These are phyloP conservation scores for Drosophila rhopaloa DNA, from an alignment of 1,140 invertebrate genomes.

Conservation along the genomic window DNA sequence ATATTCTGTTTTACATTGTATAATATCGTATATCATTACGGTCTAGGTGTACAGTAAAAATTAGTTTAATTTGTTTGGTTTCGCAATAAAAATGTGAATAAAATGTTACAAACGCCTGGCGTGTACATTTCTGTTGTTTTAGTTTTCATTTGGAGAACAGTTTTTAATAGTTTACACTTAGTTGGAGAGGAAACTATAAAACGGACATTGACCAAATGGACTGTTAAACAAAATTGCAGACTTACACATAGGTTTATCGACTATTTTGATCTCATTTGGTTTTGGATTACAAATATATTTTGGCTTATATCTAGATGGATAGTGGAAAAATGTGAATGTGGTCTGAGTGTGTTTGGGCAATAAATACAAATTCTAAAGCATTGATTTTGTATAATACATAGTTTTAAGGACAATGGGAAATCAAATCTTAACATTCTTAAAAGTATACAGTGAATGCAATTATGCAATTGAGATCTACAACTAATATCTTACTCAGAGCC, in stretches of 20 bases:
- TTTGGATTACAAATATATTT: constrained; percentile 44
- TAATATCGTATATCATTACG: constrained; percentile 53
- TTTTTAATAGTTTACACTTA: constrained; percentile 49
- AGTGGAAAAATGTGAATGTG: constrained; percentile 1
- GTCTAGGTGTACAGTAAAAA: constrained; percentile 54
- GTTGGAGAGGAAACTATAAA: constrained; percentile 30
- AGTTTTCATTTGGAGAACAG: constrained; percentile 7
- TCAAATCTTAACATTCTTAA: not conserved
- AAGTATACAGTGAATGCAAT: not conserved
- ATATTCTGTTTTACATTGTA: constrained; percentile 55
- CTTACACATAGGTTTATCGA: constrained; percentile 40
- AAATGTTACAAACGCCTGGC: constrained; percentile 50
- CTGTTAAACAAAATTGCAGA: constrained; percentile 36
- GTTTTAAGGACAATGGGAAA: not conserved
- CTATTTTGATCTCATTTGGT: constrained; percentile 48
- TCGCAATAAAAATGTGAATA: constrained; percentile 43
- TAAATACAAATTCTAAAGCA: not conserved
- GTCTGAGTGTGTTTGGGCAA: constrained; percentile 1
- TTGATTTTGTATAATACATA: constrained; percentile 8
- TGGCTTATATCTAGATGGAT: constrained; percentile 16
- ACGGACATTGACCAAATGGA: constrained; percentile 18
- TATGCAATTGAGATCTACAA: not conserved
- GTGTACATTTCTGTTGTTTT: constrained; percentile 20
- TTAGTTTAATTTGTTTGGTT: constrained; percentile 23
- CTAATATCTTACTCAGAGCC: not conserved